Base-by-base conservation (phyloP, 2,888 invertebrate species). In the Hirtodrosophila confusa region DNA sequence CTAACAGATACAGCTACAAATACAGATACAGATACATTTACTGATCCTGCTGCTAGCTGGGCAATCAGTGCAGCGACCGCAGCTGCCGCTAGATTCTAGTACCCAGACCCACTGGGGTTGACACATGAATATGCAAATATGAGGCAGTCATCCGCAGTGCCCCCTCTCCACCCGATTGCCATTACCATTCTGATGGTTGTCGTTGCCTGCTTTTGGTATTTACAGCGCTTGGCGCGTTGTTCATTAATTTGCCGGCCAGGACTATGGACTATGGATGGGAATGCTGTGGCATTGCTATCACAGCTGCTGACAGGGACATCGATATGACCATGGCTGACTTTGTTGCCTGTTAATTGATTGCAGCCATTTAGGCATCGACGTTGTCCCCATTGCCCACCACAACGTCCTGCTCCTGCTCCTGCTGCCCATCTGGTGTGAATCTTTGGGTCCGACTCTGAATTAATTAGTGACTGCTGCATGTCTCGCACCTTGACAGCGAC, bases 51-150 rank as follows among this genome's bases (percentile, higher is more conserved):
- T 23, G 10, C 24, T 11, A 2, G 29, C 7, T 10, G 44, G 17
- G 53, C 78, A 78, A 76, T 66, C 77, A 76, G 36, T 65, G 17
- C 17, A 17, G 17, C 17, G 17, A 17, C 17, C 17, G 17, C 17
- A 17, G 17, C 17, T 31, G 27, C 31, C 33, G 39, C 33, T 31
- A 29, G 29, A 27, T 27, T 33, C 33, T 36, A 29, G 11, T 35
- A 11, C 27, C 53, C 23, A 40, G 35, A 9, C 11, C 33, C 65
- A 45, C 10, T 29, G 54, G 10, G 40, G 23, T 56, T 67, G 74
- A 73, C 74, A 62, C 87, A 88, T 86, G 88, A 86, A 86, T 86
- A 86, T 86, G 85, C 86, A 86, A 88, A 86, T 86, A 88, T 88
- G 79, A 82, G 48, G 43, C 66, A 63, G 70, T 75, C 67, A 74